Percentiles rank a stretch among this genome's conserved stretches.
Conservation (phyloP, 2,888 invertebrate species). For the Orthonychiurus folsomi region DNA sequence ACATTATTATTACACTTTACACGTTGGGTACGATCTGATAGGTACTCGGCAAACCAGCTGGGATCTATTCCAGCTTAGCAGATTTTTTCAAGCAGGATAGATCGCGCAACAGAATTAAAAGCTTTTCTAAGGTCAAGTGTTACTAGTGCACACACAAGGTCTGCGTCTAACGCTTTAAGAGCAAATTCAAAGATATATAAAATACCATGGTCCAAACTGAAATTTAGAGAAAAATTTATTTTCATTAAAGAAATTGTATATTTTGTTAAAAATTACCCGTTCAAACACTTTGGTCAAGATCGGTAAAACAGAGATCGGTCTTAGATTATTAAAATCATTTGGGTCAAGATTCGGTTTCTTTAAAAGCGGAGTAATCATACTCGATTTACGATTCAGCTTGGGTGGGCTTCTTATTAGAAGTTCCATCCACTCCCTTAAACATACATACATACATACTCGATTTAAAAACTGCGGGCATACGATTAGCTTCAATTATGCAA, state of each 20-base stretch:
- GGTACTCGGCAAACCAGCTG: background rate
- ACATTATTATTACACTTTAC: background rate
- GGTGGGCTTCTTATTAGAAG: too few species aligned
- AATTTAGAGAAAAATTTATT: background rate
- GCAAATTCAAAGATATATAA: background rate
- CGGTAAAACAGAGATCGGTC: background rate
- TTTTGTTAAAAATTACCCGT: background rate
- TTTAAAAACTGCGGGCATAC: background rate
- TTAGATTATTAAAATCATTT: background rate
- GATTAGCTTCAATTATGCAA: background rate
- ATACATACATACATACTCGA: too few species aligned
- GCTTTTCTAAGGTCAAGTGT: background rate
- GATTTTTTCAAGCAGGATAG: background rate
- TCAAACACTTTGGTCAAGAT: background rate
- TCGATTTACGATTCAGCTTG: too few species aligned
- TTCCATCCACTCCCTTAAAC: too few species aligned
- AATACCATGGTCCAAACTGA: background rate
- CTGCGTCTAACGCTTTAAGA: background rate
- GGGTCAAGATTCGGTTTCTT: background rate
- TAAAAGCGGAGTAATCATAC: background rate
- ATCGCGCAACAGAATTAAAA: background rate
- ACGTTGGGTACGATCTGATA: background rate
- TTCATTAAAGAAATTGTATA: background rate
- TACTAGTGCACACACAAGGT: background rate
- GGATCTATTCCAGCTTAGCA: background rate